phyloP scores from a whole-genome alignment of 2,888 invertebrate species.

The Chelonus formosanus region DNA sequence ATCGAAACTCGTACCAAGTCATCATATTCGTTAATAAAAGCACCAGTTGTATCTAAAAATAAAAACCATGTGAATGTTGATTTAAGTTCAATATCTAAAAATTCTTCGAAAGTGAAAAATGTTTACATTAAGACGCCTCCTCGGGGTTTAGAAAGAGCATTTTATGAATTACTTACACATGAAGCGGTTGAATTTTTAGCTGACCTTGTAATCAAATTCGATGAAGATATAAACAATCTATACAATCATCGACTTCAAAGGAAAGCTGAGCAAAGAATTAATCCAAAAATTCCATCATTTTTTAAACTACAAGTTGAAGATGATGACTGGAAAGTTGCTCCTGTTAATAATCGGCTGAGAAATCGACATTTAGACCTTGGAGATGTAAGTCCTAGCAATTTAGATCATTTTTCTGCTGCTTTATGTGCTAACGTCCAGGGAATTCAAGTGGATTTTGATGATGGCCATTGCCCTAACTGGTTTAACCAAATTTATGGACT shows the following conservation, averaged over 20 bases:
- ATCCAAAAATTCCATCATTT: slow-evolving; percentile 63
- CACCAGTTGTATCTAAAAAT: slow-evolving; percentile 3
- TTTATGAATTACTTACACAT: slow-evolving; percentile 68
- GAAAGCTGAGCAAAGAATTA: slow-evolving; percentile 58
- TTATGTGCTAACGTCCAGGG: slow-evolving; percentile 70
- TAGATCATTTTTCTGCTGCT: slow-evolving; percentile 69
- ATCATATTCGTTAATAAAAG: neutral
- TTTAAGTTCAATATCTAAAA: too few relatives aligned
- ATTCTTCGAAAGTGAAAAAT: slow-evolving; percentile 20
- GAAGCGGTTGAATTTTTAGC: slow-evolving; percentile 70
- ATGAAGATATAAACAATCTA: slow-evolving; percentile 66
- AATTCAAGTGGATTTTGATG: slow-evolving; percentile 75
- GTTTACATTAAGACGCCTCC: slow-evolving; percentile 68
- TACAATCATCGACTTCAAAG: slow-evolving; percentile 64
- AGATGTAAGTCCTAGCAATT: slow-evolving; percentile 73
- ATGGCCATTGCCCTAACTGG: slow-evolving; percentile 80
- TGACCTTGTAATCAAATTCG: slow-evolving; percentile 67
- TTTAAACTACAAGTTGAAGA: slow-evolving; percentile 62
- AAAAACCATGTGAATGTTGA: neutral
- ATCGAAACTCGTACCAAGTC: neutral
- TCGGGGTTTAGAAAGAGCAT: slow-evolving; percentile 68
- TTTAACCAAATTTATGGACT: slow-evolving; percentile 73
- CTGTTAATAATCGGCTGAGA: slow-evolving; percentile 62
- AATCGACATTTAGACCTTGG: slow-evolving; percentile 72
- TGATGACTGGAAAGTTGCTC: slow-evolving; percentile 70